Evolutionary conservation across 2,888 invertebrate genomes (phyloP), one percentile per base, ranked within the genome.

Genomic region (Meloe dianella): DNA sequence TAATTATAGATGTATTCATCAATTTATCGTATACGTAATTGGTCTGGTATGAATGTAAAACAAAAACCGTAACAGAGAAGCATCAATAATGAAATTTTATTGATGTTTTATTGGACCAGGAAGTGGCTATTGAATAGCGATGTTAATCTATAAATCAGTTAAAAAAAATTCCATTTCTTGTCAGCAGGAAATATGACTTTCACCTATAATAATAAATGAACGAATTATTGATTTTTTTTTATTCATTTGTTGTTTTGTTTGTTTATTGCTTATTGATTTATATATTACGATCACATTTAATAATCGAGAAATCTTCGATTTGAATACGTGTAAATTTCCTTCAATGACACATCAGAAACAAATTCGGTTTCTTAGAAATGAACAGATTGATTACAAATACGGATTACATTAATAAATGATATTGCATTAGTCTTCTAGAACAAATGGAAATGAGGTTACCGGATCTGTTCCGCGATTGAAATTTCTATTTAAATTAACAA

Each of bases 401-500:
- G 22, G n/a, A 24, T 54, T 24, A n/a, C 9, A n/a, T 54, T 10
- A 54, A 29, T 58, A n/a, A 58, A 32, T 20, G 35, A 59, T 20
- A 29, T 59, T 38, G 14, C 35, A 35, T 59, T 59, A 35, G 59
- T 59, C 32, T 59, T 59, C 59, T 59, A 59, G 59, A 59, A 59
- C 20, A n/a, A 20, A 12, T 54, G 54, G 54, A 54, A 54, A 54
- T 32, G 20, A 58, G 58, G 59, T 59, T 59, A 59, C 30, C 58
- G 30, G 59, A 30, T 35, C 35, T 54, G 54, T 54, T 24, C 54
- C 12, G 24, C 54, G 54, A 54, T 54, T 9, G 14, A 54, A 24
- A 24, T 35, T 35, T 35, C 41, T 41, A 17, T 41, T 41, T 17
- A 41, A 41, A 35, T 35, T 35, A 12, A 35, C 35, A 35, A 35